Conservation (phyloP, 2,888 invertebrate species). For the Antitype chi region DNA sequence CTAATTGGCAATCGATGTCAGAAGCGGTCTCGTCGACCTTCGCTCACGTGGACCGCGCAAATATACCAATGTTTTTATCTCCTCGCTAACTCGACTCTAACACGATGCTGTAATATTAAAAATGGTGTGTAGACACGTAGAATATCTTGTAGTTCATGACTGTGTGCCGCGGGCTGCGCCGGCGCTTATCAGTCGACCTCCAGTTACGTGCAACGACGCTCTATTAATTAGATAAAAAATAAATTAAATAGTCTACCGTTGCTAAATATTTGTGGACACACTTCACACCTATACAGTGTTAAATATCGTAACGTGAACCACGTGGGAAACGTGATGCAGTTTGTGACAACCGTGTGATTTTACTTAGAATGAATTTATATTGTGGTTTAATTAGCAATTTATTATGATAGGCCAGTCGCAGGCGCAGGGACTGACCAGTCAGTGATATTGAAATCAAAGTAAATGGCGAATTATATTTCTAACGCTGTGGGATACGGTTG, state of each 20-base stretch:
- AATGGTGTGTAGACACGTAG: conserved; percentile 66
- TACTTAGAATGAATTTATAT: conserved; percentile 53
- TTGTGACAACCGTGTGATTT: conserved; percentile 52
- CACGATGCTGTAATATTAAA: conserved; percentile 66
- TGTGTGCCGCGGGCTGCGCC: conserved; percentile 75
- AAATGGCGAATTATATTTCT: background rate
- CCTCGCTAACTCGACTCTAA: conserved; percentile 67
- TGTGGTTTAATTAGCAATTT: conserved; percentile 38
- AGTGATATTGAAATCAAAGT: conserved; percentile 2
- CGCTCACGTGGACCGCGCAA: conserved; percentile 60
- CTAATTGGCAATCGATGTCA: conserved; percentile 58
- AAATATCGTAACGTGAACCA: conserved; percentile 40
- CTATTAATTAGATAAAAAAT: conserved; percentile 64
- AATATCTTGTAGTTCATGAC: conserved; percentile 69
- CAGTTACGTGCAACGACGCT: conserved; percentile 68
- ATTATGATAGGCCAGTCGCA: conserved; percentile 13
- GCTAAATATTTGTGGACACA: conserved; percentile 53
- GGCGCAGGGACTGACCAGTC: background rate
- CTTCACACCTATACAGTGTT: conserved; percentile 50
- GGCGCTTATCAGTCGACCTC: conserved; percentile 85
- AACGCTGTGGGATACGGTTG: conserved; percentile 15
- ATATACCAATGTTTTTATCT: conserved; percentile 69
- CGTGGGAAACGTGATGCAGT: conserved; percentile 58
- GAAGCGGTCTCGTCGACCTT: conserved; percentile 58
- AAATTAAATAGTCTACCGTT: conserved; percentile 38